Conservation (phyloP, 1,140 invertebrate genomes). For the Lordiphosa mommai region DNA sequence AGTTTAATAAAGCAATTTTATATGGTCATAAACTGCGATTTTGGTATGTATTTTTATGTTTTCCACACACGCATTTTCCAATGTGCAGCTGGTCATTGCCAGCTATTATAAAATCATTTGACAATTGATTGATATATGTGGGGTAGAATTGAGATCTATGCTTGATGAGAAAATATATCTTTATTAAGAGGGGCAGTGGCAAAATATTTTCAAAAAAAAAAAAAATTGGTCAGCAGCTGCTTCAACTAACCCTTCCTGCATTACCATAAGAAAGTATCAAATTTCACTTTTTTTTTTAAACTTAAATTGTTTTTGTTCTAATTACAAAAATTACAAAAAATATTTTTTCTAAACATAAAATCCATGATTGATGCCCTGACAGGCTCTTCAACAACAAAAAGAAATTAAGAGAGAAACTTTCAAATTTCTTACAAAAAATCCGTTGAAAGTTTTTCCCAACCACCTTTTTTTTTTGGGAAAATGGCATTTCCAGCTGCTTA, state of each 20-base stretch:
- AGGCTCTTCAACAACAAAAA: conserved; percentile 1
- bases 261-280: conserved; percentile 53
- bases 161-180: conserved; percentile 24
- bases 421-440: conserved; percentile 7
- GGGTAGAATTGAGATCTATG: conserved; percentile 5
- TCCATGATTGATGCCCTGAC: conserved; percentile 65
- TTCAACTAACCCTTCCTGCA: not conserved
- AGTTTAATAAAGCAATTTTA: conserved; percentile 43
- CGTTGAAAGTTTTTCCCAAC: conserved; percentile 33
- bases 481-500: conserved; percentile 21
- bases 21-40: conserved; percentile 62
- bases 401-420: not conserved
- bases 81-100: conserved; percentile 29
- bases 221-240: conserved; percentile 4
- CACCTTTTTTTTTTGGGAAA: conserved; percentile 26
- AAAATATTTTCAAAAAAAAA: conserved; percentile 3
- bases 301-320: conserved; percentile 48
- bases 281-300: conserved; percentile 42
- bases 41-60: conserved; percentile 23
- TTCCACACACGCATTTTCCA: not conserved
- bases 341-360: conserved; percentile 53
- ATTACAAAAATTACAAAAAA: conserved; percentile 28
- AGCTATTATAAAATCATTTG: conserved; percentile 62
- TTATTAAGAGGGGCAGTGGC: conserved; percentile 25
- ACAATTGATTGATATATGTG: conserved; percentile 67